These are phyloP conservation scores for Brenthis hecate DNA, from an alignment of 2,888 invertebrate species.

Conservation along the genomic window DNA sequence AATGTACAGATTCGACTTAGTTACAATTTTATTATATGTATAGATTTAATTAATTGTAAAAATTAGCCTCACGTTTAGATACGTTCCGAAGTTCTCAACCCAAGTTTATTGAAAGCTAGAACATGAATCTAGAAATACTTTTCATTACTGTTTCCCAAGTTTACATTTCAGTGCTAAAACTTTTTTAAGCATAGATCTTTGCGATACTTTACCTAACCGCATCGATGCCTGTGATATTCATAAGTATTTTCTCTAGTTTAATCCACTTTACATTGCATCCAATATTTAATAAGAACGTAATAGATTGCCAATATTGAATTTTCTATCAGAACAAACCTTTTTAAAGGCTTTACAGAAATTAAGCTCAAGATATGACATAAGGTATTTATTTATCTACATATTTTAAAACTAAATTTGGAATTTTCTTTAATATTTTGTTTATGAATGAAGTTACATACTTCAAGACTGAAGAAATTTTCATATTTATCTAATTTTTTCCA, in stretches of 20 bases:
- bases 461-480: too few relatives aligned
- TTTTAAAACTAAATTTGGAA: neutral
- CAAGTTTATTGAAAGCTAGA: too few relatives aligned
- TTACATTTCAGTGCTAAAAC: slow-evolving; percentile 16
- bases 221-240: slow-evolving; percentile 12
- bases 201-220: slow-evolving; percentile 18
- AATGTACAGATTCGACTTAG: too few relatives aligned
- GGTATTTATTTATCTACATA: neutral
- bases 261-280: slow-evolving; percentile 7
- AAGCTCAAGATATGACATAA: neutral
- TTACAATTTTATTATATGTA: too few relatives aligned
- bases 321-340: neutral
- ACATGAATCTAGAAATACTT: neutral
- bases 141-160: slow-evolving; percentile 9
- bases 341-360: neutral
- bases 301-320: slow-evolving; percentile 2
- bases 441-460: too few relatives aligned
- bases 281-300: slow-evolving; percentile 3
- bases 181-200: slow-evolving; percentile 11
- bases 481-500: too few relatives aligned
- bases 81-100: too few relatives aligned
- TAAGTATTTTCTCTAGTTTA: slow-evolving; percentile 11
- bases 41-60: too few relatives aligned
- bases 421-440: too few relatives aligned
- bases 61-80: too few relatives aligned